Percentiles rank a stretch among this genome's conserved stretches.
Conservation (phyloP, 2,113 vertebrate species). For the Rousettus leschenaultii region DNA sequence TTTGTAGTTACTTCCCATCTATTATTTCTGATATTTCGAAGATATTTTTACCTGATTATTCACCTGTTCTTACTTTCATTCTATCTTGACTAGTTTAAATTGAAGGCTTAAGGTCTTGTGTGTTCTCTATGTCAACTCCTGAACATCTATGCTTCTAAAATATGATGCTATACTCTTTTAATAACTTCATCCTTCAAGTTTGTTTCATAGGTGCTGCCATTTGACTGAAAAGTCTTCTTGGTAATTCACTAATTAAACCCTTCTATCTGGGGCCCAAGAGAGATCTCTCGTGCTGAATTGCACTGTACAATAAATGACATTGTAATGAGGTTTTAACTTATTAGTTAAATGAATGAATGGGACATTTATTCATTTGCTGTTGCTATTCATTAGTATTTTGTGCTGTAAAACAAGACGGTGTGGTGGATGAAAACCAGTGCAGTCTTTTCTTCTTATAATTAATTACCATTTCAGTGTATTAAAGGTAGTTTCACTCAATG, state of each 20-base stretch:
- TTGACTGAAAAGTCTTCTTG: slow-evolving; percentile 33
- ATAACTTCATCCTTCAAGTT: neutral
- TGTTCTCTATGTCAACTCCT: neutral
- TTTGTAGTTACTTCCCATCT: neutral
- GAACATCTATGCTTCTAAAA: neutral
- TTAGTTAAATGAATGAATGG: slow-evolving; percentile 47
- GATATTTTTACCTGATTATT: neutral
- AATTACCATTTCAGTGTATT: neutral
- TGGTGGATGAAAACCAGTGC: neutral
- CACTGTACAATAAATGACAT: slow-evolving; percentile 10
- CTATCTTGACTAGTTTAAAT: neutral
- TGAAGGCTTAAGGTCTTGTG: neutral
- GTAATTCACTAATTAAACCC: slow-evolving; percentile 41
- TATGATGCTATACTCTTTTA: neutral
- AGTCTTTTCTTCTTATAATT: neutral
- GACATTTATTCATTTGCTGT: neutral
- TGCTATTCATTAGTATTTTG: slow-evolving; percentile 38
- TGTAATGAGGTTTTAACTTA: slow-evolving; percentile 63
- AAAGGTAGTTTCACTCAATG: neutral
- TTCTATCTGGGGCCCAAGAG: neutral
- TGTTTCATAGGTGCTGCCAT: neutral
- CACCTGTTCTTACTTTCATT: neutral
- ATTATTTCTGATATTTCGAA: neutral
- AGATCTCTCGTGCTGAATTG: slow-evolving; percentile 6
- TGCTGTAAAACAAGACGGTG: neutral